These are phyloP conservation scores for Argynnis bischoffii DNA, from an alignment of 2,888 invertebrate species.

Conservation along the genomic window DNA sequence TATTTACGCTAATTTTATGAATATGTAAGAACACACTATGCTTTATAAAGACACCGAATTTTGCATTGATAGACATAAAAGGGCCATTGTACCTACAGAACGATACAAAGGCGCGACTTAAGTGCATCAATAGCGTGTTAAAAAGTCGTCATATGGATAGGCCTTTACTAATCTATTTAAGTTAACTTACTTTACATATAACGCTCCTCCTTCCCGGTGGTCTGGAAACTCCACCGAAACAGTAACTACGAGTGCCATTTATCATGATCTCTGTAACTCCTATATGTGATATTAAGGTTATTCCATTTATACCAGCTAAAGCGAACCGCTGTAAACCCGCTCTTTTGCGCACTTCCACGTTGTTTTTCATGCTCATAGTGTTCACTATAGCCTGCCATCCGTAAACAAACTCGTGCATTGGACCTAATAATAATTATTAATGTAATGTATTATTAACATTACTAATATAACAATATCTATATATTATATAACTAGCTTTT, in stretches of 20 bases:
- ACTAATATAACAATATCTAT: too few relatives aligned
- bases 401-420: slow-evolving; percentile 78
- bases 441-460: too few relatives aligned
- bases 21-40: too few relatives aligned
- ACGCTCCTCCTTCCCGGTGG: slow-evolving; percentile 72
- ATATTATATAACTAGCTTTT: too few relatives aligned
- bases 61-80: too few relatives aligned
- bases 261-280: slow-evolving; percentile 78
- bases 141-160: not conserved
- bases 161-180: not conserved
- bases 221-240: slow-evolving; percentile 72
- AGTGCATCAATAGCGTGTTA: not conserved
- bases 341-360: slow-evolving; percentile 75
- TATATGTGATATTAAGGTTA: slow-evolving; percentile 74
- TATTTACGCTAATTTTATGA: too few relatives aligned
- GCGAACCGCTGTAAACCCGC: slow-evolving; percentile 76
- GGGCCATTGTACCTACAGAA: too few relatives aligned
- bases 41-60: too few relatives aligned
- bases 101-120: too few relatives aligned
- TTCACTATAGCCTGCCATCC: slow-evolving; percentile 80
- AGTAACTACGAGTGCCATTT: slow-evolving; percentile 72
- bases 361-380: slow-evolving; percentile 79
- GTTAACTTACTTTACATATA: slow-evolving; percentile 66
- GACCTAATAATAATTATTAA: slow-evolving; percentile 50
- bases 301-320: slow-evolving; percentile 75